A percentile compares a stretch with the other conserved stretches of the same genome.
phyloP scores from a whole-genome alignment of 1,140 invertebrate genomes.

The Melitaea cinxia region DNA sequence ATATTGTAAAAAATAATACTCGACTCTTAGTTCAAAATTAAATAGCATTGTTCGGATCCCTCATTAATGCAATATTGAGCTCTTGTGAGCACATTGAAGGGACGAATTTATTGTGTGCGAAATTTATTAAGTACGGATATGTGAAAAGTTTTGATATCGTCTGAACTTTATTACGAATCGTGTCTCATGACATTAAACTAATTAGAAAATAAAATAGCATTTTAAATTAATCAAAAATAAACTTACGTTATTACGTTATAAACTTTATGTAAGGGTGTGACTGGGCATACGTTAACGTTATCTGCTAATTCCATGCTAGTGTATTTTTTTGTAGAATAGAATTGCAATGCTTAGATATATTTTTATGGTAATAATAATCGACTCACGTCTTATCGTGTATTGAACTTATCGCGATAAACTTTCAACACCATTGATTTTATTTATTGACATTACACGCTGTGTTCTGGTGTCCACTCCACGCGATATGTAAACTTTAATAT shows the following conservation, averaged over 20 bases:
- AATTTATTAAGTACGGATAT: constrained; percentile 64
- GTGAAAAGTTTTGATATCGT: constrained; percentile 42
- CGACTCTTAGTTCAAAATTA: constrained; percentile 75
- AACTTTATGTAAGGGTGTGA: no score
- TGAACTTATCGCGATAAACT: no score
- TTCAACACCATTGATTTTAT: no score
- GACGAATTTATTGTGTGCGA: constrained; percentile 71
- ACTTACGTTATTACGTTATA: neutral
- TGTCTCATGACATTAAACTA: constrained; percentile 3
- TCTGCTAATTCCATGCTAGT: no score
- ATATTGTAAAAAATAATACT: constrained; percentile 46
- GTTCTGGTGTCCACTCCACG: no score
- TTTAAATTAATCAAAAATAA: neutral
- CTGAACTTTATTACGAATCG: constrained; percentile 23
- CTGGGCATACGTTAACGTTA: no score
- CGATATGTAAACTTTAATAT: no score
- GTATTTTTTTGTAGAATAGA: no score
- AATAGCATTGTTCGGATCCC: constrained; percentile 76
- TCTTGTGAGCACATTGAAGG: constrained; percentile 52
- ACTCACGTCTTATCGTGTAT: no score
- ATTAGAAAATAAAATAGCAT: neutral
- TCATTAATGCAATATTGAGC: constrained; percentile 80
- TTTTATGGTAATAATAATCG: no score
- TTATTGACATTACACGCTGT: no score
- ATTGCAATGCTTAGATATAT: no score